These are phyloP conservation scores for Biston stratarius DNA, from an alignment of 2,888 invertebrate genomes.

Conservation along the genomic window DNA sequence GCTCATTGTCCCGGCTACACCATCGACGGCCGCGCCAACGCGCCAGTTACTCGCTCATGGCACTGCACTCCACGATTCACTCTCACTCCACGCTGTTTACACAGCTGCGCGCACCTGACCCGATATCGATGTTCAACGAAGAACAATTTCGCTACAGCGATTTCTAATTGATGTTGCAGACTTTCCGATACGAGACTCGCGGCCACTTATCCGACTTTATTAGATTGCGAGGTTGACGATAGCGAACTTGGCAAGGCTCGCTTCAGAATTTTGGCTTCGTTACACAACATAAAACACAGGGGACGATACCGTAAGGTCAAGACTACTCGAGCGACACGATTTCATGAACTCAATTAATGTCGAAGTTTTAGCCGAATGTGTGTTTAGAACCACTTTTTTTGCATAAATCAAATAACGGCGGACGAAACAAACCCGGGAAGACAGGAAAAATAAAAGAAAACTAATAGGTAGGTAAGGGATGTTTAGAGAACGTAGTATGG, in stretches of 20 bases:
- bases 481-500: constrained; percentile 67
- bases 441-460: constrained; percentile 75
- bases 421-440: constrained; percentile 64
- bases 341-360: constrained; percentile 55
- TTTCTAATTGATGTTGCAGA: constrained; percentile 51
- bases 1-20: constrained; percentile 65
- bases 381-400: constrained; percentile 40
- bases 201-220: constrained; percentile 50
- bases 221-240: constrained; percentile 57
- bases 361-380: constrained; percentile 28
- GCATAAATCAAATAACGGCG: constrained; percentile 49
- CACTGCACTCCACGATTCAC: constrained; percentile 12
- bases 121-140: constrained; percentile 42
- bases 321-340: constrained; percentile 68
- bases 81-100: constrained; percentile 17
- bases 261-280: constrained; percentile 76
- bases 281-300: constrained; percentile 80
- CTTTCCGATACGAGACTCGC: constrained; percentile 48
- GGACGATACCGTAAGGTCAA: constrained; percentile 79
- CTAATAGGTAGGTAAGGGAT: constrained; percentile 57
- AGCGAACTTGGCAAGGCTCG: constrained; percentile 74
- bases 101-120: constrained; percentile 27
- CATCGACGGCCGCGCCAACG: constrained; percentile 34
- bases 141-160: constrained; percentile 43
- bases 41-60: constrained; percentile 31